Percentiles rank a stretch among this genome's conserved stretches.
Conservation (phyloP, 2,113 vertebrate species). For the Indicator maculatus region DNA sequence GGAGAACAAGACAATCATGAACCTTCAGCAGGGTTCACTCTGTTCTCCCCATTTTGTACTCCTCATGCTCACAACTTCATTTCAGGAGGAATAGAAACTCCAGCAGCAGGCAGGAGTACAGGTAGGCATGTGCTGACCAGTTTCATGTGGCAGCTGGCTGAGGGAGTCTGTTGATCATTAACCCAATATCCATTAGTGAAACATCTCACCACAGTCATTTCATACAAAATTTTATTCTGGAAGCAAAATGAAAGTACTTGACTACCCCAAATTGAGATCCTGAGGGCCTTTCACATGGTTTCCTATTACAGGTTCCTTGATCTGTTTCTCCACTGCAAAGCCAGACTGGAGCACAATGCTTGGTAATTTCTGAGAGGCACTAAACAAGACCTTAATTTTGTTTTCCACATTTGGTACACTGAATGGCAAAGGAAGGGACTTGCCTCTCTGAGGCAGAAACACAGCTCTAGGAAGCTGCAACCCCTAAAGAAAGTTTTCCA, state of each 20-base stretch:
- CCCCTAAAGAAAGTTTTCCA: neutral
- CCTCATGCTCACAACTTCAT: neutral
- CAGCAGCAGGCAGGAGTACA: neutral
- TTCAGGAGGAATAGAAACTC: neutral
- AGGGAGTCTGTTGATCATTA: neutral
- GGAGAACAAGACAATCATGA: neutral
- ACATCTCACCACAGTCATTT: neutral
- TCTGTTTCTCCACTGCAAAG: neutral
- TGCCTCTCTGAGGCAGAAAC: neutral
- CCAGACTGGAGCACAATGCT: neutral
- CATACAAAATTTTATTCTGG: neutral
- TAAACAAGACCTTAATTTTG: neutral
- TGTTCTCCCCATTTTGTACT: neutral
- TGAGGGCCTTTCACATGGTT: neutral
- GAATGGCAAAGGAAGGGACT: neutral
- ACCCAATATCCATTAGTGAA: neutral
- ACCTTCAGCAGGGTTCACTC: fast-evolving
- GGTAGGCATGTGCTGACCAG: neutral
- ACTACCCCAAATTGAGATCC: neutral
- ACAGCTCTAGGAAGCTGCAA: neutral
- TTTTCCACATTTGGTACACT: neutral
- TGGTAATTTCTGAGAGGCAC: neutral
- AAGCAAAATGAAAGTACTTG: neutral
- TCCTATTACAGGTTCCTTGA: neutral
- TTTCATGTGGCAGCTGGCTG: neutral